phyloP scores from a whole-genome alignment of 2,888 invertebrate species.

The Ganaspis brasiliensis region DNA sequence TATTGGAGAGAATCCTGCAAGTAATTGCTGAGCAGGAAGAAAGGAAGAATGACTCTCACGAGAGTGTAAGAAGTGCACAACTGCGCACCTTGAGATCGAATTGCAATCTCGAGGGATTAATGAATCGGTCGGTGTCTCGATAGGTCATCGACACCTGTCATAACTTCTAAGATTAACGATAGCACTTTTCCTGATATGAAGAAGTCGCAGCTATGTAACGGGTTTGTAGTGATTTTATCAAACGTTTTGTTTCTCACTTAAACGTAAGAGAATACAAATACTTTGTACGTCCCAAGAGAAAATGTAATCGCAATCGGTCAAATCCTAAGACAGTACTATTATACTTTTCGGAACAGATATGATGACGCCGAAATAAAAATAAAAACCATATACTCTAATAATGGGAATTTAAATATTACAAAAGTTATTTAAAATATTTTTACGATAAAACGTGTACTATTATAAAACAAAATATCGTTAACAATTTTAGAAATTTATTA shows the following conservation, averaged over 20 bases:
- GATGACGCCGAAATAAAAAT: no score
- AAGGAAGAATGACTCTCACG: constrained; percentile 27
- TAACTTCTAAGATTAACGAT: constrained; percentile 48
- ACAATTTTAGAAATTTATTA: no score
- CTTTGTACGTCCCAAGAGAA: no score
- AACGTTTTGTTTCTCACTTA: constrained; percentile 23
- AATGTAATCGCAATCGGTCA: no score
- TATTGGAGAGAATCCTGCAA: background rate
- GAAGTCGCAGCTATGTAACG: constrained; percentile 28
- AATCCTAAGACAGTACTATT: no score
- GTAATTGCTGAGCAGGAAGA: constrained; percentile 29
- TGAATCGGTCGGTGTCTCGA: constrained; percentile 58
- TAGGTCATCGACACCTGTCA: constrained; percentile 52
- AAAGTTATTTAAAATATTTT: no score
- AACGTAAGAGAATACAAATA: background rate
- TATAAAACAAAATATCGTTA: no score
- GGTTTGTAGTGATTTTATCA: constrained; percentile 33
- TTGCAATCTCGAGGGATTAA: constrained; percentile 55
- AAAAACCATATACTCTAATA: no score
- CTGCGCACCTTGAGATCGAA: constrained; percentile 2
- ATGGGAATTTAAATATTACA: no score
- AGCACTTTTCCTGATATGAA: constrained; percentile 26
- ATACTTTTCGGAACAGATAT: no score
- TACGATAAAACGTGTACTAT: no score
- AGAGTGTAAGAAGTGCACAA: constrained; percentile 27